Conservation (phyloP, 2,113 vertebrate species). For the Struthidea cinerea region DNA sequence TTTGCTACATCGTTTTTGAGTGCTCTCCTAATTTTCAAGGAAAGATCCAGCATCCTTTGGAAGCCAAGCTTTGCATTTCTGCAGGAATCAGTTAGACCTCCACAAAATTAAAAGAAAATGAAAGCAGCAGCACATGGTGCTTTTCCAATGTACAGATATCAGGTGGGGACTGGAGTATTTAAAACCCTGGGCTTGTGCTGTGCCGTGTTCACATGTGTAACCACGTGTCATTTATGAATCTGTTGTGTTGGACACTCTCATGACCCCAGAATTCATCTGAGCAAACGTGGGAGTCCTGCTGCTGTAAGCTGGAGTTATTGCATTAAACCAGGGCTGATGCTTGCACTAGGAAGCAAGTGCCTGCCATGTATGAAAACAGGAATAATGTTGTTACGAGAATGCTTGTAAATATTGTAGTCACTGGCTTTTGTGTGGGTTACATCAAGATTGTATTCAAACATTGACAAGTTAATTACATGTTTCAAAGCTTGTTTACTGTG, state of each 20-base stretch:
- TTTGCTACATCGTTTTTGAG: neutral
- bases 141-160: neutral
- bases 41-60: neutral
- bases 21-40: neutral
- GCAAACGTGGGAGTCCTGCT: slow-evolving; percentile 31
- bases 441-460: slow-evolving; percentile 62
- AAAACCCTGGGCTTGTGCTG: neutral
- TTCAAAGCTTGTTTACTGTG: slow-evolving; percentile 74
- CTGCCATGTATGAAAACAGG: slow-evolving; percentile 55
- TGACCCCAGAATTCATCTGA: neutral
- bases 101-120: neutral
- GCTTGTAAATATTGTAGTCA: slow-evolving; percentile 68
- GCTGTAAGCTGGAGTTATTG: slow-evolving; percentile 5
- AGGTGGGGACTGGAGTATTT: neutral
- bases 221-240: neutral
- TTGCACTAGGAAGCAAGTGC: slow-evolving; percentile 17
- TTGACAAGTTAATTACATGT: slow-evolving; percentile 72
- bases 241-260: neutral
- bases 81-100: neutral
- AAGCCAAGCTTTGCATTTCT: neutral
- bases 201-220: neutral
- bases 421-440: slow-evolving; percentile 59
- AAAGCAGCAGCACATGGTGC: neutral
- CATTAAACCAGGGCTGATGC: slow-evolving; percentile 17
- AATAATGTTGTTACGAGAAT: slow-evolving; percentile 49